Evolutionary conservation across 2,888 invertebrate genomes (phyloP), one percentile per base, ranked within the genome.

Genomic region (Drosophila emarginata): DNA sequence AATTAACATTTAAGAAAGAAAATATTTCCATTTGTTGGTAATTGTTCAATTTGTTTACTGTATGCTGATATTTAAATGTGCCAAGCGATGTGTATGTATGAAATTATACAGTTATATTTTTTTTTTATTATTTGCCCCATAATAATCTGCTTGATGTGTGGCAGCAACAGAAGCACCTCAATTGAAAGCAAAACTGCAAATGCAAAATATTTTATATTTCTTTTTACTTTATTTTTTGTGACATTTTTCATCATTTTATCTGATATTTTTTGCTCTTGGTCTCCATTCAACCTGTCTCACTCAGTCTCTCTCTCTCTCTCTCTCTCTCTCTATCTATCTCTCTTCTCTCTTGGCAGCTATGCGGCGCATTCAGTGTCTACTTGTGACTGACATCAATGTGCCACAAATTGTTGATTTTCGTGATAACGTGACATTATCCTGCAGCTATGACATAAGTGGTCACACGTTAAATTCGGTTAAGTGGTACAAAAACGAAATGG

Each of bases 381-480:
- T 89, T 73, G 89, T 92, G 75, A 92, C 91, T 76, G 91, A 91
- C 76, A 91, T 92, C 87, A 89, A 89, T 72, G 92, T 92, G 64
- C 92, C 92, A 63, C 79, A 89, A 72, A 91, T 92, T 73, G 92
- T 92, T 72, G 92, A 92, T 85, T 90, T 91, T 78, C 90, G 92
- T 53, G 91, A 92, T 73, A 90, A 91, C 74, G 91, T 92, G 78
- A 90, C 90, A 72, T 85, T 93, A 73, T 91, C 91, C 77, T 93
- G 93, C 83, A 91, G 89, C 74, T 93, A 92, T 87, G 91, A 92
- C 76, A 92, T 93, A 91, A 91, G 91, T 72, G 89, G 88, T 51
- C 92, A 93, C 80, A 91, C 92, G 74, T 85, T 93, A 67, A 93
- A 93, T 79, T 92, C 92, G 54, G 92, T 93, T 59, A 93, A 93